These are phyloP conservation scores for Drosophila trichaetosa DNA, from an alignment of 2,888 invertebrate species.

Conservation along the genomic window DNA sequence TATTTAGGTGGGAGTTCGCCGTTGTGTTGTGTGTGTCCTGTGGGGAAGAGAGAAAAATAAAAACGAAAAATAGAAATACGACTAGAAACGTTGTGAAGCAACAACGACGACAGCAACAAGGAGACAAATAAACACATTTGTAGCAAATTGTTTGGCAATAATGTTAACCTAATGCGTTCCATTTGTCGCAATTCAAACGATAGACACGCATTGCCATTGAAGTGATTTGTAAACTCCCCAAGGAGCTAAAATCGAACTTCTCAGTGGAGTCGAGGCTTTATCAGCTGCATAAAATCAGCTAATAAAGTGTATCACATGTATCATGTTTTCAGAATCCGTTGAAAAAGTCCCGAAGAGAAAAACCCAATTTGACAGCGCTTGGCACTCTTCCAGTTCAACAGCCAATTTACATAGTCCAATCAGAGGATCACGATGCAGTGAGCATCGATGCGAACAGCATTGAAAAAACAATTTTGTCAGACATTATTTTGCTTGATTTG, in stretches of 20 bases:
- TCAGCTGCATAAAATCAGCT: constrained; percentile 4
- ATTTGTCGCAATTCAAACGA: constrained; percentile 77
- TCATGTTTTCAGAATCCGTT: constrained; percentile 4
- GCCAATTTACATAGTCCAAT: constrained; percentile 41
- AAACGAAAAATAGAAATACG: constrained; percentile 14
- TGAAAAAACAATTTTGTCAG: constrained; percentile 58
- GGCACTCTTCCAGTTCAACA: constrained; percentile 16
- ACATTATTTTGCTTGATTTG: constrained; percentile 50
- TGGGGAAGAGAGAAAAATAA: constrained; percentile 12
- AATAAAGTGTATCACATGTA: background rate
- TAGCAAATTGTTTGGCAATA: constrained; percentile 80
- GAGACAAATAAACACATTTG: constrained; percentile 76
- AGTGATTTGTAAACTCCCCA: constrained; percentile 68
- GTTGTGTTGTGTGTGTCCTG: background rate
- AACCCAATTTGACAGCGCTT: constrained; percentile 17
- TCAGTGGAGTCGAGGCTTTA: constrained; percentile 7
- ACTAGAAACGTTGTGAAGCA: constrained; percentile 42
- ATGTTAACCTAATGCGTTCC: constrained; percentile 80
- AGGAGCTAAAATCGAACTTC: constrained; percentile 16
- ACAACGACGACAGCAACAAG: constrained; percentile 39
- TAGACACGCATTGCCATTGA: constrained; percentile 63
- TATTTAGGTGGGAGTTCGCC: constrained; percentile 23
- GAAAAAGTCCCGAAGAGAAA: background rate
- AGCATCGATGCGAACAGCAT: too few species aligned
- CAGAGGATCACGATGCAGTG: constrained; percentile 3